These are phyloP conservation scores for Anguilla anguilla DNA, from an alignment of 2,797 vertebrate genomes.

Conservation along the genomic window DNA sequence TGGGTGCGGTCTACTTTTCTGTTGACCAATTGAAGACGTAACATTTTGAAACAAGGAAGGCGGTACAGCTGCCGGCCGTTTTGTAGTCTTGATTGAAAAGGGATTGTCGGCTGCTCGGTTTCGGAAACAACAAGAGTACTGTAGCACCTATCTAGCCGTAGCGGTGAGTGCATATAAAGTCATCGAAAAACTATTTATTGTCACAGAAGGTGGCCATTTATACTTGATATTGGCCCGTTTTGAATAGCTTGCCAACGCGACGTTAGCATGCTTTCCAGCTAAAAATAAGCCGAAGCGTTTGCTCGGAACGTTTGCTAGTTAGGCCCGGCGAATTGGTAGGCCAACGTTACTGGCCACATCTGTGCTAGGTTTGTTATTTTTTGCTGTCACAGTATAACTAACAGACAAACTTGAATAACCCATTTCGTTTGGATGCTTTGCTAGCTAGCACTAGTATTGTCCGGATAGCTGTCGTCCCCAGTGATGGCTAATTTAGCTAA, in stretches of 20 bases:
- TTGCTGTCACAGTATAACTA: too few species aligned
- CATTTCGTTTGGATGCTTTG: too few species aligned
- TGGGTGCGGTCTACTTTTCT: conserved; percentile 56
- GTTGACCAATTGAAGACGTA: conserved; percentile 59
- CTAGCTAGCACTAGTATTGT: too few species aligned
- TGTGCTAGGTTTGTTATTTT: neutral
- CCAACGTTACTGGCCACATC: neutral
- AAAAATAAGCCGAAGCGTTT: neutral
- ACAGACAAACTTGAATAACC: too few species aligned
- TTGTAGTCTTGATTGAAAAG: neutral
- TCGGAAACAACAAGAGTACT: neutral
- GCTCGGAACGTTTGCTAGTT: too few species aligned
- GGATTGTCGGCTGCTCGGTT: neutral
- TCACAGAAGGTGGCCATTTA: neutral
- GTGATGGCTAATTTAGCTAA: too few species aligned
- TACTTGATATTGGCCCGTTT: neutral
- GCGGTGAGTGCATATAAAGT: conserved; percentile 53
- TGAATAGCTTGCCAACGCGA: neutral
- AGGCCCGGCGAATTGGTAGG: neutral
- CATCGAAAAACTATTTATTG: neutral
- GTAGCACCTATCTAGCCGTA: neutral
- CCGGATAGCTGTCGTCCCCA: too few species aligned
- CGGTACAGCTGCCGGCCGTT: neutral
- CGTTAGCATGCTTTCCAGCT: neutral
- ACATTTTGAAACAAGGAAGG: neutral